These are phyloP conservation scores for Capitella teleta DNA, from an alignment of 1,140 invertebrate genomes.

Conservation along the genomic window DNA sequence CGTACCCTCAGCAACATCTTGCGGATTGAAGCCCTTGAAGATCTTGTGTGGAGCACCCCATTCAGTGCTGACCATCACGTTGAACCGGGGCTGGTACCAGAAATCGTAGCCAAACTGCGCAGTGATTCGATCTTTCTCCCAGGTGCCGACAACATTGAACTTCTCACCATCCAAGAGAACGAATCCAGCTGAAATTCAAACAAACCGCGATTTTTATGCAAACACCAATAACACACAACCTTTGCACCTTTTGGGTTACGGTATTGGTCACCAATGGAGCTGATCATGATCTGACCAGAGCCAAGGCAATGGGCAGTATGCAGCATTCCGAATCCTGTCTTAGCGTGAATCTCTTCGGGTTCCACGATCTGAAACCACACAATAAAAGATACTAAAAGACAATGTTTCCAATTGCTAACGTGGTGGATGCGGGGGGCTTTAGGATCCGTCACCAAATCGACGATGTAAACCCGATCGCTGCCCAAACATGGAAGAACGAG, in stretches of 20 bases:
- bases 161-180: conserved; percentile 73
- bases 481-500: conserved; percentile 71
- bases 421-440: conserved; percentile 54
- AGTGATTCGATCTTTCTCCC: conserved; percentile 35
- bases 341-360: conserved; percentile 55
- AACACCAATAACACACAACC: neutral
- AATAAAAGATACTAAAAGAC: neutral
- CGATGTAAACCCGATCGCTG: conserved; percentile 72
- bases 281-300: conserved; percentile 86
- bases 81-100: conserved; percentile 93
- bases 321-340: conserved; percentile 60
- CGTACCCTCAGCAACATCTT: conserved; percentile 47
- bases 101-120: conserved; percentile 53
- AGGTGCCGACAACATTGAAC: conserved; percentile 56
- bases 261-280: conserved; percentile 71
- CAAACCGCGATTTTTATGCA: neutral
- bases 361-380: conserved; percentile 42
- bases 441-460: conserved; percentile 65
- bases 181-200: conserved; percentile 58
- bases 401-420: conserved; percentile 34
- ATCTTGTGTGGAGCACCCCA: conserved; percentile 83
- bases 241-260: conserved; percentile 52
- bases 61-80: conserved; percentile 80
- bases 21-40: conserved; percentile 60
- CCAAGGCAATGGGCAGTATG: conserved; percentile 90